These are phyloP conservation scores for Synanthedon vespiformis DNA, from an alignment of 2,888 invertebrate genomes.

Conservation along the genomic window DNA sequence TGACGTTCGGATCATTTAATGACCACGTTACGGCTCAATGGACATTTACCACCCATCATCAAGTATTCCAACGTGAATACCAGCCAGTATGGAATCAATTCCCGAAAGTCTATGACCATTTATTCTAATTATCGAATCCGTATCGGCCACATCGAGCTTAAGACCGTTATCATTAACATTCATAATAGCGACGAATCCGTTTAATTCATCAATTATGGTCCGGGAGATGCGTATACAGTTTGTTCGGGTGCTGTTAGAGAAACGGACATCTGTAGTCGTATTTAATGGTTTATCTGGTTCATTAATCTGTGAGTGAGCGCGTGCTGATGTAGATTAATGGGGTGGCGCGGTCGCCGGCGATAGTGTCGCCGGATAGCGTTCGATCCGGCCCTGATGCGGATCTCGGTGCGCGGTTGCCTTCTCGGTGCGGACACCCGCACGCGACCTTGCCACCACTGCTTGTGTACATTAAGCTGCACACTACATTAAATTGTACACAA, in stretches of 20 bases:
- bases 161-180: slow-evolving; percentile 52
- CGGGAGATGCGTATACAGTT: slow-evolving; percentile 25
- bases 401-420: slow-evolving; percentile 23
- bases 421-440: slow-evolving; percentile 20
- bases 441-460: slow-evolving; percentile 19
- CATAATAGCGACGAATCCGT: slow-evolving; percentile 48
- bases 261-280: slow-evolving; percentile 58
- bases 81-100: slow-evolving; percentile 33
- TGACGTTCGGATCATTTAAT: slow-evolving; percentile 8
- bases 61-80: slow-evolving; percentile 29
- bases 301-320: slow-evolving; percentile 61
- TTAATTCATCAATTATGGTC: slow-evolving; percentile 60
- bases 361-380: slow-evolving; percentile 51
- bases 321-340: slow-evolving; percentile 69
- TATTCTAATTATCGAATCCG: slow-evolving; percentile 51
- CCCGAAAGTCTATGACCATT: slow-evolving; percentile 42
- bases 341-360: slow-evolving; percentile 51
- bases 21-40: slow-evolving; percentile 8
- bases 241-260: slow-evolving; percentile 32
- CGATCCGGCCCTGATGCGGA: slow-evolving; percentile 53
- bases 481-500: too few relatives aligned
- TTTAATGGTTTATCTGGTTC: slow-evolving; percentile 63
- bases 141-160: slow-evolving; percentile 26
- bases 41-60: slow-evolving; percentile 32
- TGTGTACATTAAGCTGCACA: too few relatives aligned